Conservation (phyloP, 2,113 vertebrate species). For the Agapornis roseicollis region DNA sequence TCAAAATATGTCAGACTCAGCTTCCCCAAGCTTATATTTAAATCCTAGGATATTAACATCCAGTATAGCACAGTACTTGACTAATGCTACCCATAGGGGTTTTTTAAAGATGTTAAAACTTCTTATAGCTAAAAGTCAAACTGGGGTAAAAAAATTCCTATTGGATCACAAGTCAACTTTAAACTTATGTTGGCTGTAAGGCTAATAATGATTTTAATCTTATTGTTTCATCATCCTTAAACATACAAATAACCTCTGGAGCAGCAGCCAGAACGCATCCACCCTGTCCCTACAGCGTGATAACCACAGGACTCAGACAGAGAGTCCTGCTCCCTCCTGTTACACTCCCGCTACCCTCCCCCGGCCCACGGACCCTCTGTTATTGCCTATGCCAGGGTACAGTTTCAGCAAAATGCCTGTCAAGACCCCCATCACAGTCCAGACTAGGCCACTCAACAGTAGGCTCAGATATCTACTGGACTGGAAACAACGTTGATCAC, state of each 20-base stretch:
- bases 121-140: background rate
- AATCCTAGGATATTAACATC: slow-evolving; percentile 38
- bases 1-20: slow-evolving; percentile 38
- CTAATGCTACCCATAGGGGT: background rate
- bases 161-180: background rate
- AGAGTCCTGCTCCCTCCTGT: background rate
- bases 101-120: background rate
- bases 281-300: background rate
- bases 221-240: background rate
- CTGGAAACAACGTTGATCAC: background rate
- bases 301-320: background rate
- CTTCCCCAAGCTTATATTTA: slow-evolving; percentile 38
- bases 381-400: background rate
- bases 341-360: background rate
- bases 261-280: background rate
- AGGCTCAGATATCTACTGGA: background rate
- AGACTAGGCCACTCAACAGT: background rate
- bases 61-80: background rate
- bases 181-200: background rate
- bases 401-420: background rate
- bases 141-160: background rate
- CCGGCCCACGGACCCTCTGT: background rate
- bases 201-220: background rate
- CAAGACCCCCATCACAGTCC: background rate
- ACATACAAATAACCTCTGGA: background rate